Evolutionary conservation across 2,888 invertebrate species (phyloP).

Genomic region (Endomychus coccineus): DNA sequence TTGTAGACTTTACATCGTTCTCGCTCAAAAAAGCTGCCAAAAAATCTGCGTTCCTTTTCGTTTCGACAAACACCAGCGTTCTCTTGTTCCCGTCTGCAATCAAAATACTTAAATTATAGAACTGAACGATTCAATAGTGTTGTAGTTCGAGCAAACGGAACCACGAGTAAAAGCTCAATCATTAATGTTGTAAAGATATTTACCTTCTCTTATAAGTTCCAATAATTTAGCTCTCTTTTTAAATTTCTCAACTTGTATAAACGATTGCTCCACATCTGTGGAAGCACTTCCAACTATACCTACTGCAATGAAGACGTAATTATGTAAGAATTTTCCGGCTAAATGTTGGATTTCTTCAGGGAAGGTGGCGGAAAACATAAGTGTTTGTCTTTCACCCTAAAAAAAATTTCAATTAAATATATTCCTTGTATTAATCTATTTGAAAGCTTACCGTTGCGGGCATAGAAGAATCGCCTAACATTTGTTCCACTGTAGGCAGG

Average conservation of each 20-base stretch:
- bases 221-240: constrained; percentile 3
- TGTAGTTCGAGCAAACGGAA: not conserved
- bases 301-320: constrained; percentile 82
- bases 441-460: constrained; percentile 47
- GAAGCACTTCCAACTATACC: constrained; percentile 93
- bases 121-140: not conserved
- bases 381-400: constrained; percentile 56
- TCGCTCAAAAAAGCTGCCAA: constrained; percentile 76
- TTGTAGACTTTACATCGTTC: constrained; percentile 61
- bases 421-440: constrained; percentile 2
- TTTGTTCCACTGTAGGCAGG: constrained; percentile 47
- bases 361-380: constrained; percentile 77
- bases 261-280: constrained; percentile 77
- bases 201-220: constrained; percentile 34
- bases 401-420: constrained; percentile 8
- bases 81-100: constrained; percentile 37
- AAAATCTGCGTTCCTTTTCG: constrained; percentile 85
- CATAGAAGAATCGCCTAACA: constrained; percentile 60
- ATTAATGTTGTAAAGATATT: not conserved
- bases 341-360: constrained; percentile 66
- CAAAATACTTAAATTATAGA: constrained; percentile 7
- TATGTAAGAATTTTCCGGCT: constrained; percentile 67
- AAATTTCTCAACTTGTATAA: constrained; percentile 54
- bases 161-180: not conserved
- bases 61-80: constrained; percentile 84